Base-by-base conservation (phyloP, 2,113 vertebrate genomes). In the Phasianus colchicus region DNA sequence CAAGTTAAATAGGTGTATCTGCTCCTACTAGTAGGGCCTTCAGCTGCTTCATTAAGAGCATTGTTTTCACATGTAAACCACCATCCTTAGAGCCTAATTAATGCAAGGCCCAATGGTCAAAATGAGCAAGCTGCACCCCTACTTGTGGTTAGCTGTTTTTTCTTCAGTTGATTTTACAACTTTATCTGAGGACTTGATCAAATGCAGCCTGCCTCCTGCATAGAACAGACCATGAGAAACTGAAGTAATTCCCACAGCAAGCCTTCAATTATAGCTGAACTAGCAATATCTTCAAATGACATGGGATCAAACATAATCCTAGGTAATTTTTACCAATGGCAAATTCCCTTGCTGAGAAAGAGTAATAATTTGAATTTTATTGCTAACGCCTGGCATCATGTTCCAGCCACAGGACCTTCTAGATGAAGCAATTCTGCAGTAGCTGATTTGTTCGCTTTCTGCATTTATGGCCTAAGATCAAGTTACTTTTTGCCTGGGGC, bases 281-380 rank as follows among this genome's bases (percentile, higher is more conserved):
- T 55, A 83, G 15, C 25, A 34, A 8, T 63, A 70, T 21, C 32
- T 89, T 82, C 14, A 63, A 34, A 50, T 55, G 45, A 86, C 42
- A 86, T 13, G 50, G 42, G 45, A 80, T 67, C 18, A 79, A 89
- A 76, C 11, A 38, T 22, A 74, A 7, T 80, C 9, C 45, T 83
- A 3, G 1, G 29, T 15, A 88, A 73, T 50, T 72, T 70, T 6
- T 83, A 95, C 40, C 36, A 36, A 76, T 69, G 27, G 13, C 21
- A 88, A 87, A 96, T 80, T 88, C 67, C 54, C 57, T 80, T 63
- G 18, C 69, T 83, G 72, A 73, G 83, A 78, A 69, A 69, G n/a
- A 80, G 38, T 48, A 60, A 32, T 42, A 77, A 91, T 71, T 93
- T 74, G 30, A 48, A 80, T 76, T 77, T 90, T 86, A 83, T 55